Conservation (phyloP, 2,797 vertebrate species). For the Chelmon rostratus region DNA sequence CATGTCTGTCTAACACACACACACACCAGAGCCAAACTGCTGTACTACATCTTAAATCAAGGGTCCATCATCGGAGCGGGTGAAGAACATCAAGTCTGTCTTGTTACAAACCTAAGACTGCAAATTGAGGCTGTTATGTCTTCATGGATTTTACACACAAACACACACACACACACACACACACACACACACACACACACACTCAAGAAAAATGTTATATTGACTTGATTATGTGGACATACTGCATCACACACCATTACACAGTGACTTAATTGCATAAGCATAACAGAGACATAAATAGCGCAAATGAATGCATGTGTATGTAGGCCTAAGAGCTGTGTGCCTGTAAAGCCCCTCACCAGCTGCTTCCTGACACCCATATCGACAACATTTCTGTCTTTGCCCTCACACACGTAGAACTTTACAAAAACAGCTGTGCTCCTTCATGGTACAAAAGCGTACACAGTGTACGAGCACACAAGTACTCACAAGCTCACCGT, state of each 20-base stretch:
- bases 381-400: not conserved
- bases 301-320: not conserved
- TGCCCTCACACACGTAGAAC: not conserved
- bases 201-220: slow-evolving; percentile 11
- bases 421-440: not conserved
- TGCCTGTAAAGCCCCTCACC: not conserved
- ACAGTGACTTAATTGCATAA: slow-evolving; percentile 23
- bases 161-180: not conserved
- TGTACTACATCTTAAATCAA: slow-evolving; percentile 80
- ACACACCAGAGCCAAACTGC: slow-evolving; percentile 62
- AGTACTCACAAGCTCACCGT: not conserved
- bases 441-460: not conserved
- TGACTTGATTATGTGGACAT: slow-evolving; percentile 28
- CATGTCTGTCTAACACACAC: slow-evolving; percentile 73
- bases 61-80: slow-evolving; percentile 66
- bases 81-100: slow-evolving; percentile 77
- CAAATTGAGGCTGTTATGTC: slow-evolving; percentile 71
- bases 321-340: not conserved
- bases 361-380: not conserved
- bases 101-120: slow-evolving; percentile 68
- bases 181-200: not conserved
- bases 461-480: not conserved
- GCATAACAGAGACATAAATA: slow-evolving; percentile 1
- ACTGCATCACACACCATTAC: slow-evolving; percentile 31
- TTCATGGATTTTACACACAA: slow-evolving; percentile 53